Evolutionary conservation across 1,140 invertebrate species (phyloP), one percentile per base, ranked within the genome.

Genomic region (Mactra quadrangularis): DNA sequence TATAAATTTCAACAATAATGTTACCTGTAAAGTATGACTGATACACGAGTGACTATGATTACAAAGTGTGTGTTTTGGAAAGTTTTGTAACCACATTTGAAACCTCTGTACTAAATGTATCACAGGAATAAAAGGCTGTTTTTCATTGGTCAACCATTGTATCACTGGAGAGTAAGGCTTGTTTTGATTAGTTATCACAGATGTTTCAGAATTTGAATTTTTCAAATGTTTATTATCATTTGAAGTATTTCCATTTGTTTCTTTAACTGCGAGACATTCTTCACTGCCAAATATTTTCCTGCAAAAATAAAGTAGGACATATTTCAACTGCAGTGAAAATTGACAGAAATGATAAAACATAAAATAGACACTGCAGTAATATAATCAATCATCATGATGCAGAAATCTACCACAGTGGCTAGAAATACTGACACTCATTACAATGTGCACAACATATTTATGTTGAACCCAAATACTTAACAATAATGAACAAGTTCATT

Each of bases 31-130:
- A 17, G 85, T 60, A 85, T 88, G 85, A 81, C 83, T 76, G 25
- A 85, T 29, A 86, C 88, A 89, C 31, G 85, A 68, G 74, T 84
- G 52, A 38, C 72, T 71, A 77, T 89, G 88, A 53, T 70, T 81
- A 82, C 88, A 89, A 11, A 87, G 38, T 6, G 4, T 1, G 66
- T 88, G 87, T 76, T 83, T 87, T 9, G 79, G 64, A 62, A 59
- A 71, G 9, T 72, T 25, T 25, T 85, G 38, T 41, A 41, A 41
- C 38, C 38, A 41, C 15, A 6, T 6, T 41, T 41, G 38, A 41
- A 6, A 41, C 15, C 15, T 6, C 15, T 41, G 38, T 7, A 41
- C 15, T 15, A 41, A 41, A 27, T 62, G 41, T 11, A 76, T 52
- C 4, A 85, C 62, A n/a, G 27, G 52, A 35, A 77, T 45, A 6